These are phyloP conservation scores for Motacilla alba DNA, from an alignment of 2,113 vertebrate species.

Conservation along the genomic window DNA sequence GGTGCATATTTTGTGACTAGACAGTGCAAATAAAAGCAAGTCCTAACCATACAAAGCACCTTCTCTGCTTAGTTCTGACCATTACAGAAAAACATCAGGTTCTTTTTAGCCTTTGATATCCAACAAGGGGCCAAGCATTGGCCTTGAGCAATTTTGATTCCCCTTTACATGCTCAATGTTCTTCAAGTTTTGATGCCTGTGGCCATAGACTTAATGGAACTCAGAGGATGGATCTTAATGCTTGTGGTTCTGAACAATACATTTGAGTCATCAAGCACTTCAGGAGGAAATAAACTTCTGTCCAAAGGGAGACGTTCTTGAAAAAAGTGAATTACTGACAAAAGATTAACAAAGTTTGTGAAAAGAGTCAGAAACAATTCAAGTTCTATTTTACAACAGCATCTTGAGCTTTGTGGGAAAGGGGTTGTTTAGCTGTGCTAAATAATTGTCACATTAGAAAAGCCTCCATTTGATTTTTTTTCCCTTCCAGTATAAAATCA, in stretches of 20 bases:
- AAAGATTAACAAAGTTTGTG: neutral
- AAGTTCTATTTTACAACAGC: neutral
- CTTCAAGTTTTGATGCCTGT: neutral
- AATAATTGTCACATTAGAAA: neutral
- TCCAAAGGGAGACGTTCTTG: neutral
- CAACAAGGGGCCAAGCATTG: neutral
- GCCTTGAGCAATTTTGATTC: neutral
- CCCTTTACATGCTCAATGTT: neutral
- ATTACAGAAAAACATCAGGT: neutral
- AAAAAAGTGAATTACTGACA: neutral
- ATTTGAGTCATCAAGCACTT: neutral
- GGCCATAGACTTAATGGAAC: neutral
- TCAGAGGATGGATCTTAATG: neutral
- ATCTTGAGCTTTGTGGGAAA: neutral
- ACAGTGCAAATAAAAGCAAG: neutral
- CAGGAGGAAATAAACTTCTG: neutral
- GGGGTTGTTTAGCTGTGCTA: neutral
- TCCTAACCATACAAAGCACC: neutral
- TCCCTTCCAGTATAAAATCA: neutral
- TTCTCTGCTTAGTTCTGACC: neutral
- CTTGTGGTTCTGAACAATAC: neutral
- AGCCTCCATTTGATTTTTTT: neutral
- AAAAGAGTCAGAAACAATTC: neutral
- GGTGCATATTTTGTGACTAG: neutral
- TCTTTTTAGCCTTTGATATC: neutral